Conservation (phyloP, 2,113 vertebrate genomes). For the Ptychochromis oligacanthus region DNA sequence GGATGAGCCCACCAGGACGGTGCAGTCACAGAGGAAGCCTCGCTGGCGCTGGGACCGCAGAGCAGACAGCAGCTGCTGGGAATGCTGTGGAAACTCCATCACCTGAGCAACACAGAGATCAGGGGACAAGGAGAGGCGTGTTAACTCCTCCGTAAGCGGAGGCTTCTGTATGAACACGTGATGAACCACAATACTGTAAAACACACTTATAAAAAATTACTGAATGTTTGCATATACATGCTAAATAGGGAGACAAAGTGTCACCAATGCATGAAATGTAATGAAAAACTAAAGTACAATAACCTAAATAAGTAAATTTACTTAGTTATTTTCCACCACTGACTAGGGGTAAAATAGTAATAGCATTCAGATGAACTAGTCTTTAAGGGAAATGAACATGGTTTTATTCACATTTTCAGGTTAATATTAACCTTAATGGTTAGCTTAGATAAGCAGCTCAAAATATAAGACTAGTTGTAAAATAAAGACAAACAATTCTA, state of each 20-base stretch:
- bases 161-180: not conserved
- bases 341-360: not conserved
- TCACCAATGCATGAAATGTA: not conserved
- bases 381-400: not conserved
- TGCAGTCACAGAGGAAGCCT: conserved; percentile 96
- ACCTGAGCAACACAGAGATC: conserved; percentile 18
- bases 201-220: not conserved
- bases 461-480: not conserved
- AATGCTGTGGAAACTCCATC: conserved; percentile 95
- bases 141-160: not conserved
- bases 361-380: not conserved
- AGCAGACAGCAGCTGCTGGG: conserved; percentile 88
- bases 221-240: not conserved
- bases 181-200: not conserved
- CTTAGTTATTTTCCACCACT: not conserved
- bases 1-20: conserved; percentile 86
- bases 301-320: not conserved
- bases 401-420: too few relatives aligned
- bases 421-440: not conserved
- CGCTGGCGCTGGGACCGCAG: conserved; percentile 89
- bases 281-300: not conserved
- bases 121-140: not conserved
- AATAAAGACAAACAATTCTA: not conserved
- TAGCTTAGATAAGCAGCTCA: not conserved
- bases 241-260: not conserved